Evolutionary conservation across 2,888 invertebrate genomes (phyloP).

Genomic region (Macrophya annulata): DNA sequence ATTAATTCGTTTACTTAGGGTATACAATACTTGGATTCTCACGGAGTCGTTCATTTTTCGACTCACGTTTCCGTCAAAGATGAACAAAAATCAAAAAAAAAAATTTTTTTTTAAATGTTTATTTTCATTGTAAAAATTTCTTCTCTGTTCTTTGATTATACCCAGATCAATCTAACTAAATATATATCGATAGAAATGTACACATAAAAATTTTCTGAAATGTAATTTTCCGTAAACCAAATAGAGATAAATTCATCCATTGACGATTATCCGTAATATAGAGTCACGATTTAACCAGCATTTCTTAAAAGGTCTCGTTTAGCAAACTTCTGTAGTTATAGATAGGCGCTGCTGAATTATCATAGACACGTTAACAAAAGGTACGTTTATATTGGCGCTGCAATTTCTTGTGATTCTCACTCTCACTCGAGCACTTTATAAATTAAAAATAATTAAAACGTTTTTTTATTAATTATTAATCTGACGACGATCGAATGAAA

Average conservation of each 20-base stretch:
- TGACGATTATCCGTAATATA: not conserved
- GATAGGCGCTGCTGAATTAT: not conserved
- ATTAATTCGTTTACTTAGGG: slow-evolving; percentile 17
- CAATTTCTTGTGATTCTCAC: not conserved
- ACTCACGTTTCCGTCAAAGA: not conserved
- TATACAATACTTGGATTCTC: slow-evolving; percentile 29
- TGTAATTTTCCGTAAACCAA: not conserved
- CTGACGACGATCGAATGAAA: not conserved
- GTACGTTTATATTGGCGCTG: not conserved
- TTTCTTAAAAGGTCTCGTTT: slow-evolving; percentile 40
- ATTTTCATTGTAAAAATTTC: not conserved
- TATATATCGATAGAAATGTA: not conserved
- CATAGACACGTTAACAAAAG: not conserved
- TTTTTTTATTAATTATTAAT: not conserved
- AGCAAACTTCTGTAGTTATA: slow-evolving; percentile 12
- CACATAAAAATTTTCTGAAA: not conserved
- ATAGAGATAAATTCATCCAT: not conserved
- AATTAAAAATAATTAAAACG: not conserved
- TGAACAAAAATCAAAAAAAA: not conserved
- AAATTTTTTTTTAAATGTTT: not conserved
- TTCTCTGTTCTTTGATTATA: no score
- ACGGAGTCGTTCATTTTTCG: not conserved
- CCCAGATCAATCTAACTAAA: not conserved
- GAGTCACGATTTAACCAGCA: slow-evolving; percentile 37
- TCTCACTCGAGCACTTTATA: slow-evolving; percentile 1